Base-by-base conservation (phyloP, 1,140 invertebrate species). In the Penaeus vannamei region DNA sequence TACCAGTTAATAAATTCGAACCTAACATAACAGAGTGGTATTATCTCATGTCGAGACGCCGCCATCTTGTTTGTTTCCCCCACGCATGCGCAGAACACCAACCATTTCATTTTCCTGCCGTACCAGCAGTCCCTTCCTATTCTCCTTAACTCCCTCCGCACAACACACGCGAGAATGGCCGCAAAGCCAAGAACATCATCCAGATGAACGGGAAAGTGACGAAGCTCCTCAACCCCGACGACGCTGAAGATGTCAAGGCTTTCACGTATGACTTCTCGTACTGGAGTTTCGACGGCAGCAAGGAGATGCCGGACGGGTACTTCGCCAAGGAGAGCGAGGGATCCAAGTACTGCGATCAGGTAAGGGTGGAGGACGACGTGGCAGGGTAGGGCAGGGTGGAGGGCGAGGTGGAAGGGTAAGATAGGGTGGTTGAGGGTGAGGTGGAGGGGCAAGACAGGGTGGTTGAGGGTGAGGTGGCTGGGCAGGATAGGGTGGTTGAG, bases 251-350 rank as follows among this genome's bases (percentile, higher is more conserved):
- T 81, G 92, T 92, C 10, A 94, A 95, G 91, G 92, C 92, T 84
- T 95, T 95, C 92, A 93, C 94, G 12, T 95, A 94, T 92, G 95
- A 95, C 92, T 93, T 93, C 91, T 94, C 93, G 76, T 95, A 95
- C 92, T 95, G 95, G 95, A 95, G 94, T 72, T 95, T 95, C 92
- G 95, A 95, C 92, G 95, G 94, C 0, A 95, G 92, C 91, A 94
- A 92, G 77, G 93, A 94, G 85, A 89, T 92, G 42, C 84, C 91
- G 7, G 93, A 93, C 91, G 95, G 95, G 22, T 94, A 94, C 90
- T 93, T 92, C 69, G 92, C 90, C 14, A 89, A 89, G 81, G 66
- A 84, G 14, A 72, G 80, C 2, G 94, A 94, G 91, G 93, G 93
- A 10, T 92, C 91, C 59, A 93, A 93, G 90, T 95, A 94, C 92